phyloP scores from a whole-genome alignment of 2,797 vertebrate genomes.

The Odontamblyopus lacepedii region DNA sequence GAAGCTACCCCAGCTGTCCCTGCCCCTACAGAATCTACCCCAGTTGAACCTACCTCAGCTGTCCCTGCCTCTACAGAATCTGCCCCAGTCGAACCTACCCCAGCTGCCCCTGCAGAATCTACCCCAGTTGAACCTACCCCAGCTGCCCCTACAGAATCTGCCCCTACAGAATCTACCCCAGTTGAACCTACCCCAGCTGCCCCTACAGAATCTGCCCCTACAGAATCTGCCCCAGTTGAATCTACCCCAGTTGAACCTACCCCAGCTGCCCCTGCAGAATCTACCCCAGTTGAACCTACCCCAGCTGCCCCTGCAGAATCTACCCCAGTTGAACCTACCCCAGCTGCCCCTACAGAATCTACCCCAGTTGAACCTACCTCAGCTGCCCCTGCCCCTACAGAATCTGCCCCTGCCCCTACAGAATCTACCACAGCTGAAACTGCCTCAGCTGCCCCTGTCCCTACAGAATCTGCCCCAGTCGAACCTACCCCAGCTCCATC shows the following conservation, averaged over 20 bases:
- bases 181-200: too few species aligned
- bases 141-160: not conserved
- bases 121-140: not conserved
- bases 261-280: not conserved
- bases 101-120: not conserved
- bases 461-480: not conserved
- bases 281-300: not conserved
- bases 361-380: not conserved
- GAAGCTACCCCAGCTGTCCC: not conserved
- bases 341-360: not conserved
- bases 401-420: not conserved
- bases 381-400: not conserved
- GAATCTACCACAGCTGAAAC: not conserved
- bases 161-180: not conserved
- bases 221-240: not conserved
- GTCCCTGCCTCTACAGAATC: not conserved
- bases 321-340: not conserved
- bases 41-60: too few species aligned
- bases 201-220: not conserved
- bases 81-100: not conserved
- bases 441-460: not conserved
- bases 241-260: not conserved
- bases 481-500: not conserved
- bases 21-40: not conserved
- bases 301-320: not conserved